Evolutionary conservation across 2,113 vertebrate species (phyloP), one percentile per base, ranked within the genome.

Genomic region (Puffinus mauretanicus): DNA sequence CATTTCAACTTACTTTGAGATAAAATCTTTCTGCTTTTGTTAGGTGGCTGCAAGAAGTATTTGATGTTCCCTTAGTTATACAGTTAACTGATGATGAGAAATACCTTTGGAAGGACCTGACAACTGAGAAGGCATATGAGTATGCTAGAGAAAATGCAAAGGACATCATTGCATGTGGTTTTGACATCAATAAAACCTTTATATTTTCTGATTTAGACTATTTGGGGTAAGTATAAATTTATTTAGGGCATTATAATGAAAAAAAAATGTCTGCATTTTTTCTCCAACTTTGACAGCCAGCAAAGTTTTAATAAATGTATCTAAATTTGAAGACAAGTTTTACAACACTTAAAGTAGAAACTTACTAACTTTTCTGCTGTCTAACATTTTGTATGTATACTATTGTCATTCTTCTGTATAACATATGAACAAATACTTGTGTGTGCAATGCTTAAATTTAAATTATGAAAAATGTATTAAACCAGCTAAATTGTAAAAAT

Each of bases 61-160:
- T 99, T 81, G 98, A 99, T 38, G 98, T 99, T 55, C 99, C 99
- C 4, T 95, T 99, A 97, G 98, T 99, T 82, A 97, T 99, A 96
- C 99, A 99, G 97, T 83, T 99, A 98, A 99, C 99, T 0, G 99
- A 99, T 29, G 99, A 99, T 65, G 99, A 99, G 97, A 99, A 99
- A 86, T 99, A 99, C 92, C 98, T 99, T 94, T 99, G 99, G 99
- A 99, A 99, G 94, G 99, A 99, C 91, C 97, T 99, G 82, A 98
- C 98, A 17, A 52, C 99, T 82, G 99, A 99, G 40, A 98, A 99
- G 55, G 99, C 99, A 25, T 91, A 99, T 25, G 98, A 97, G 36
- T 99, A 98, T 19, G 96, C 99, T 2, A 88, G 97, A 88, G 99
- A 99, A 97, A 99, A 99, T 19, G 98, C 98, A 97, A 99, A 98